Evolutionary conservation across 2,797 vertebrate genomes (phyloP).

Genomic region (Mormyrus proboscirostris): DNA sequence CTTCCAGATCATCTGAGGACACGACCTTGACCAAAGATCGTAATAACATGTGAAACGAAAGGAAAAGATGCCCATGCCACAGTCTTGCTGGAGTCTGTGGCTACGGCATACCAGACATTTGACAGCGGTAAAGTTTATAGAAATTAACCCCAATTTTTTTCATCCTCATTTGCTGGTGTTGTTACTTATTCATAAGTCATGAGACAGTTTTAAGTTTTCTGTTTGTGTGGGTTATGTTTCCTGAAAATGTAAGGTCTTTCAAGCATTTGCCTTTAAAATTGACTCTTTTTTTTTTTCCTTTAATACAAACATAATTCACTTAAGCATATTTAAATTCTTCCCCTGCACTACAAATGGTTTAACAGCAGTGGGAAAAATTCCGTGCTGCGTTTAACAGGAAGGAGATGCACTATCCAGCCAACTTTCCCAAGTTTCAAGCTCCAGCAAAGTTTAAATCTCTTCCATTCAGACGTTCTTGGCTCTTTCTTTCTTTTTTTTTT

Average conservation of each 20-base stretch:
- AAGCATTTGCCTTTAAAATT: not conserved
- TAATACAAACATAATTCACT: not conserved
- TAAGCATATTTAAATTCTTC: slow-evolving; percentile 25
- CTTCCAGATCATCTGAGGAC: slow-evolving; percentile 30
- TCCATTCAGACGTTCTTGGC: slow-evolving; percentile 52
- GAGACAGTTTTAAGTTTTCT: slow-evolving; percentile 35
- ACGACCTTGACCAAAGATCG: slow-evolving; percentile 38
- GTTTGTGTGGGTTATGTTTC: slow-evolving; percentile 30
- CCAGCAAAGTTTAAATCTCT: slow-evolving; percentile 56
- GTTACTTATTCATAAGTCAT: slow-evolving; percentile 52
- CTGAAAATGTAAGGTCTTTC: not conserved
- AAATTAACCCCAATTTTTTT: slow-evolving; percentile 47
- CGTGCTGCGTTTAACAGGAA: slow-evolving; percentile 55
- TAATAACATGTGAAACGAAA: slow-evolving; percentile 35
- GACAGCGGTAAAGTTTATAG: slow-evolving; percentile 70
- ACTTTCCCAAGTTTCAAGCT: slow-evolving; percentile 70
- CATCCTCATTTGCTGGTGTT: slow-evolving; percentile 14
- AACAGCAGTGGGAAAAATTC: slow-evolving; percentile 63
- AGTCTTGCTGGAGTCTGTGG: slow-evolving; percentile 73
- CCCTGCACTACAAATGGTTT: slow-evolving; percentile 49
- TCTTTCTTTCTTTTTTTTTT: slow-evolving; percentile 21
- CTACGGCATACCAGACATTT: slow-evolving; percentile 72
- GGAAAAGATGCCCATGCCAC: slow-evolving; percentile 50
- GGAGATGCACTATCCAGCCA: slow-evolving; percentile 51
- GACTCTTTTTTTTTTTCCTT: slow-evolving; percentile 3